Evolutionary conservation across 2,113 vertebrate species (phyloP).

Genomic region (Caloenas nicobarica): DNA sequence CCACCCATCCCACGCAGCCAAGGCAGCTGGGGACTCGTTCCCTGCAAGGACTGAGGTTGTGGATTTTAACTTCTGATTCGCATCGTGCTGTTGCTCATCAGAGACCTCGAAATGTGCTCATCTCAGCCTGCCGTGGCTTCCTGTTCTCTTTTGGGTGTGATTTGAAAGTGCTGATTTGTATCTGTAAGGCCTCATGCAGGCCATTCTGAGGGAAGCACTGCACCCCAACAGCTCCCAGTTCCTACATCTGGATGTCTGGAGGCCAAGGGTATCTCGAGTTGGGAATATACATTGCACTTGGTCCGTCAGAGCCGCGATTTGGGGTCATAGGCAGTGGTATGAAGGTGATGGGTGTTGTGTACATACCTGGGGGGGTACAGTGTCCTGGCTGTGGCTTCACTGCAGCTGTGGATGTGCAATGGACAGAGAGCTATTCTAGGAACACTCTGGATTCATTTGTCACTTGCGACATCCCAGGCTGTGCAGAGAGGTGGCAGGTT

Average conservation of each 20-base stretch:
- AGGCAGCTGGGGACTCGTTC: neutral
- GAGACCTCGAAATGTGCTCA: fast-evolving
- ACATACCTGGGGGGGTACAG: neutral
- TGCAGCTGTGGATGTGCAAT: fast-evolving
- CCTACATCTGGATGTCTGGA: neutral
- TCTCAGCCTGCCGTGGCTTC: neutral
- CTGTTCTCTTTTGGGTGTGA: neutral
- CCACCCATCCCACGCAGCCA: neutral
- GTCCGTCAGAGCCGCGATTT: neutral
- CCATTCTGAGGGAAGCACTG: neutral
- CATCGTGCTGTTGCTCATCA: neutral
- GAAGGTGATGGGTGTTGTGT: neutral
- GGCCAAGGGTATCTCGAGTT: neutral
- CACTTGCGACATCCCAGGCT: neutral
- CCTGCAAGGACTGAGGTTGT: neutral
- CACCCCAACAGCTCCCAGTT: fast-evolving
- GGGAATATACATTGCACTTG: neutral
- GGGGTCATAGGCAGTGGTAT: neutral
- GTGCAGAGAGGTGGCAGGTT: neutral
- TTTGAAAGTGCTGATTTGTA: neutral
- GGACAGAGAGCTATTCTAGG: neutral
- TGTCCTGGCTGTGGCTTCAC: neutral
- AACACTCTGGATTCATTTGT: neutral
- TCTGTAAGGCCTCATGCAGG: neutral
- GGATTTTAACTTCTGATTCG: neutral